Evolutionary conservation across 2,797 vertebrate genomes (phyloP), one percentile per base, ranked within the genome.

Genomic region (Alca torda): DNA sequence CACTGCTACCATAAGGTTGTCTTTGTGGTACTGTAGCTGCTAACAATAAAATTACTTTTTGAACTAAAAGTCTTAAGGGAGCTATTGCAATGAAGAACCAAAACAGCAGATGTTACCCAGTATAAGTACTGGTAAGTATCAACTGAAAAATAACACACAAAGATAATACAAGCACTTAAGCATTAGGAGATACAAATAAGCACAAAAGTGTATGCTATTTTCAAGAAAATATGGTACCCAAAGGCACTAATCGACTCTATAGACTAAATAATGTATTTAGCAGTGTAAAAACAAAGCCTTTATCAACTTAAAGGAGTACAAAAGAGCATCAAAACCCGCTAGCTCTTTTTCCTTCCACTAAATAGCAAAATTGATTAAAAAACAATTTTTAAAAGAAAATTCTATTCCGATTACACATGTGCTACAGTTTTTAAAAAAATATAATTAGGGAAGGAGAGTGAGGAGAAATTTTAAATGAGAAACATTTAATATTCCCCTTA

Each of bases 31-130:
- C 31, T 90, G 59, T 96, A 93, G 88, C 70, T 96, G 83, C 70
- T 43, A 94, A 91, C 63, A 86, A 43, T 93, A 73, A 91, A 96
- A 96, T 90, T 20, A 95, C 59, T 74, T 95, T 91, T 94, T 95
- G 59, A 45, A 92, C 30, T 82, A 61, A 78, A 61, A 91, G 83
- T 94, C 94, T 91, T 96, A 81, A 82, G 94, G 89, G 97, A 96
- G 92, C 95, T 87, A 85, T 96, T 96, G 90, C 76, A 94, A 93
- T 75, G 78, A 95, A 87, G 93, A 95, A 96, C 81, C 69, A 89
- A 97, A 98, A 95, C 96, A 97, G 87, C 87, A 97, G 85, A 95
- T 97, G 91, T 87, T 95, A 89, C 72, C 70, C 93, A 92, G 31
- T 65, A n/a, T 46, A 94, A 85, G 92, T 64, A 95, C 63, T 92